Conservation (phyloP, 1,140 invertebrate genomes). For the Apis dorsata region DNA sequence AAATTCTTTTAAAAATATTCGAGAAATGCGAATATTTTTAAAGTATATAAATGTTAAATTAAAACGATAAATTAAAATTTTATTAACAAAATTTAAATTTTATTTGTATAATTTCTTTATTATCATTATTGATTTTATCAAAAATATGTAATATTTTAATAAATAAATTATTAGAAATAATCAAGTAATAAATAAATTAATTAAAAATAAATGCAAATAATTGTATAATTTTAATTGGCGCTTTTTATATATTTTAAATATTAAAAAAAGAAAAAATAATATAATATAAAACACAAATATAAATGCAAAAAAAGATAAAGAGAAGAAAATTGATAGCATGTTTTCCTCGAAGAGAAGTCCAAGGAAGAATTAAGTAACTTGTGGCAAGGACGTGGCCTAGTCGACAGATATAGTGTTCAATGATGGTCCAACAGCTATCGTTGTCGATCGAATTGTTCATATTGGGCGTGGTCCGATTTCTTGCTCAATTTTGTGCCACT, state of each 20-base stretch:
- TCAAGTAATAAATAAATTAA: too few relatives aligned
- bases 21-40: too few relatives aligned
- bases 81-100: too few relatives aligned
- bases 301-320: neutral
- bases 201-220: too few relatives aligned
- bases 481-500: conserved; percentile 63
- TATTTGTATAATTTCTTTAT: too few relatives aligned
- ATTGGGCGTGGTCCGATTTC: conserved; percentile 65
- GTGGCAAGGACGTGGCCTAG: conserved; percentile 64
- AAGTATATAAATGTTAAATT: too few relatives aligned
- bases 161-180: too few relatives aligned
- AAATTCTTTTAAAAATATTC: too few relatives aligned
- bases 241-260: neutral
- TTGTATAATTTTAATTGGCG: too few relatives aligned
- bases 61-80: too few relatives aligned
- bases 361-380: conserved; percentile 55
- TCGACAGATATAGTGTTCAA: conserved; percentile 29
- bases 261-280: neutral
- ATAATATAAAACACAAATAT: neutral
- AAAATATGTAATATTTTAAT: too few relatives aligned
- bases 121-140: too few relatives aligned
- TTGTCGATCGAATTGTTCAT: conserved; percentile 47
- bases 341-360: neutral
- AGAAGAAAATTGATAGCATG: neutral
- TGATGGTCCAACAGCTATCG: conserved; percentile 31